These are phyloP conservation scores for Rhynchotus rufescens DNA, from an alignment of 2,797 vertebrate species.

Conservation along the genomic window DNA sequence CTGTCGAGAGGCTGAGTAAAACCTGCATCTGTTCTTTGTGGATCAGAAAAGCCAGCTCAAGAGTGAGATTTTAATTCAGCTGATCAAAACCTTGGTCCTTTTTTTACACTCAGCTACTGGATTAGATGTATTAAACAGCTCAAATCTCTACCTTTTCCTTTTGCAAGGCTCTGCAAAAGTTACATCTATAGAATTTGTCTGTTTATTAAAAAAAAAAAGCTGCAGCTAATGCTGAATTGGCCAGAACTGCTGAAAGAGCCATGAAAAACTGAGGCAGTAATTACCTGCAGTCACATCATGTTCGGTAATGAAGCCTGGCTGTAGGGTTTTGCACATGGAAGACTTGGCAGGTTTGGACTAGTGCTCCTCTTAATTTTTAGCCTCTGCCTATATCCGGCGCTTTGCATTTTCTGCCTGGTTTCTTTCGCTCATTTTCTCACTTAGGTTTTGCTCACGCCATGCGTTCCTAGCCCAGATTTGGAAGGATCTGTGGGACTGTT, in stretches of 20 bases:
- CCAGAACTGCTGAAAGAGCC: not conserved
- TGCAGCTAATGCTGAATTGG: not conserved
- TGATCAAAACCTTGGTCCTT: slow-evolving; percentile 10
- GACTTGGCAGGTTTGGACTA: not conserved
- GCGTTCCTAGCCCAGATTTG: not conserved
- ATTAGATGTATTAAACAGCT: slow-evolving; percentile 41
- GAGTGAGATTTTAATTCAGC: slow-evolving; percentile 38
- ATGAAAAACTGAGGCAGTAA: not conserved
- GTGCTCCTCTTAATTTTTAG: not conserved
- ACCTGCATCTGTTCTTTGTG: slow-evolving; percentile 20
- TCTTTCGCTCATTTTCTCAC: not conserved
- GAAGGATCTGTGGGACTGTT: not conserved
- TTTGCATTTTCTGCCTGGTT: not conserved
- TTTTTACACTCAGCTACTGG: not conserved
- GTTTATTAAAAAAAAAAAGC: not conserved
- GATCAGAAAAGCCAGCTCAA: not conserved
- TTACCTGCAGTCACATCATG: not conserved
- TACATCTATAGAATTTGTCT: not conserved
- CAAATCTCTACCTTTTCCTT: not conserved
- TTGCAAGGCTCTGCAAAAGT: not conserved
- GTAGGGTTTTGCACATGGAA: not conserved
- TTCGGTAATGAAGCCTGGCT: not conserved
- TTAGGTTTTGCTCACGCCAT: not conserved
- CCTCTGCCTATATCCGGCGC: not conserved
- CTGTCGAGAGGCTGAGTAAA: slow-evolving; percentile 42